Conservation (phyloP, 2,113 vertebrate genomes). For the Caracal caracal region DNA sequence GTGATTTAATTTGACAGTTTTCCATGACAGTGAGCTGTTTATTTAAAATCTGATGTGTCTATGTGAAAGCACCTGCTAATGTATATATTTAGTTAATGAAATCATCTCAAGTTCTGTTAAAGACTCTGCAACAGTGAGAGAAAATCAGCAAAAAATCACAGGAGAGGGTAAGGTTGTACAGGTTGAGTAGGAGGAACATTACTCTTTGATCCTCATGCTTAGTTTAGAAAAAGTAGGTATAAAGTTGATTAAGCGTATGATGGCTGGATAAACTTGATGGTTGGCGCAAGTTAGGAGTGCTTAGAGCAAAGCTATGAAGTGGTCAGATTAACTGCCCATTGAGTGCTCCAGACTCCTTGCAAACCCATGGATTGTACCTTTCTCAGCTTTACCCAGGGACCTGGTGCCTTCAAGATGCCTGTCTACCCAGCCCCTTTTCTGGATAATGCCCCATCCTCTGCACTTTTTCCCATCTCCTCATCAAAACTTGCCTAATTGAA, state of each 20-base stretch:
- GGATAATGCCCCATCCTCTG: neutral
- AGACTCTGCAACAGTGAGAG: neutral
- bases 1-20: neutral
- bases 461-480: neutral
- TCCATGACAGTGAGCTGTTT: neutral
- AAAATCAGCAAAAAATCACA: neutral
- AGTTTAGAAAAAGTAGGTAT: neutral
- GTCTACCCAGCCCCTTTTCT: neutral
- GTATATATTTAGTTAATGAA: neutral
- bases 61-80: neutral
- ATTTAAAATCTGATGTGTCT: neutral
- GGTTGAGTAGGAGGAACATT: neutral
- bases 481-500: constrained; percentile 22
- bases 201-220: neutral
- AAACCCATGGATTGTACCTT: neutral
- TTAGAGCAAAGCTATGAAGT: neutral
- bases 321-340: neutral
- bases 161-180: neutral
- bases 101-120: neutral
- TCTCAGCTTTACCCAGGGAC: neutral
- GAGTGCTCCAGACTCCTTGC: neutral
- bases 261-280: neutral
- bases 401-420: neutral
- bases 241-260: neutral
- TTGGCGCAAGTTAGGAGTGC: neutral